Conservation (phyloP, 1,140 invertebrate genomes). For the Eciton burchellii region DNA sequence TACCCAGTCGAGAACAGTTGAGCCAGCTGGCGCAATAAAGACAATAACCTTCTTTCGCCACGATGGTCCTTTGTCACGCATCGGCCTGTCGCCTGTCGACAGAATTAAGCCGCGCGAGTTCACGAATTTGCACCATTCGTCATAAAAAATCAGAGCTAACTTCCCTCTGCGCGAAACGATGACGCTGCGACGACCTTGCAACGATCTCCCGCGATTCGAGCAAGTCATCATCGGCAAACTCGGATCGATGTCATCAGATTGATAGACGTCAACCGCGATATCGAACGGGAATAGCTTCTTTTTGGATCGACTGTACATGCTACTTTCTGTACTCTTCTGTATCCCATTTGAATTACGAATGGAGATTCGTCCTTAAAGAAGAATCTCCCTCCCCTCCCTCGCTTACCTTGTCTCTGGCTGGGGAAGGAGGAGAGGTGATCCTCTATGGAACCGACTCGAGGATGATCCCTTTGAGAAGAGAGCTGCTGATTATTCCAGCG, state of each 20-base stretch:
- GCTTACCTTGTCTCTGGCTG: not conserved
- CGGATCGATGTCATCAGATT: too few species aligned
- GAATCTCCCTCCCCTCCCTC: not conserved
- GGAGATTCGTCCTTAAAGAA: conserved; percentile 53
- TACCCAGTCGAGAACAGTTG: conserved; percentile 49
- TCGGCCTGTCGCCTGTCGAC: conserved; percentile 3
- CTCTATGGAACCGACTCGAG: conserved; percentile 35
- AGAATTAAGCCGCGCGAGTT: not conserved
- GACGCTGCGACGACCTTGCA: too few species aligned
- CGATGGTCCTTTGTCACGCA: conserved; percentile 4
- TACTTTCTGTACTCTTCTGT: not conserved
- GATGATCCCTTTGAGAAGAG: conserved; percentile 53
- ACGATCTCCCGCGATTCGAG: too few species aligned
- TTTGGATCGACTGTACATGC: conserved; percentile 24
- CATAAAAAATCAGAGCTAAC: too few species aligned
- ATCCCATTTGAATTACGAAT: conserved; percentile 46
- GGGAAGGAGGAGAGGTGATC: too few species aligned
- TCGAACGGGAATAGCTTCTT: too few species aligned
- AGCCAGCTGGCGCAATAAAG: conserved; percentile 56
- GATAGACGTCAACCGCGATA: too few species aligned
- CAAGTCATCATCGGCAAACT: too few species aligned
- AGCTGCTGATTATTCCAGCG: conserved; percentile 36
- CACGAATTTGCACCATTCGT: too few species aligned
- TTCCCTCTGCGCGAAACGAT: too few species aligned
- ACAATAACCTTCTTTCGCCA: conserved; percentile 55